phyloP scores from a whole-genome alignment of 2,797 vertebrate genomes.

The Galago senegalensis region DNA sequence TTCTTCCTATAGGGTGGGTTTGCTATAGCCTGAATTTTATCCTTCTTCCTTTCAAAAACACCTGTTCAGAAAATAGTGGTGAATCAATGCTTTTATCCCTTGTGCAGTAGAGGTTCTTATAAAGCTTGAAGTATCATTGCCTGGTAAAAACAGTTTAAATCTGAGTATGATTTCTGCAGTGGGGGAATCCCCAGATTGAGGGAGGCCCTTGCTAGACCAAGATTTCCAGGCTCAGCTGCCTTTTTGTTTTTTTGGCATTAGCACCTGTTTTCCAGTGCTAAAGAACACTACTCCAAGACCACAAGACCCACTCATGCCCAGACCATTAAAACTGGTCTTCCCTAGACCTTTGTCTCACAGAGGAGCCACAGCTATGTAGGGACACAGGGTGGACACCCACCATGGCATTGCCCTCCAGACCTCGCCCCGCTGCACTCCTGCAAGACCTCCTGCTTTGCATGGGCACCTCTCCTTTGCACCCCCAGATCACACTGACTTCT shows the following conservation, averaged over 20 bases:
- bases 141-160: background rate
- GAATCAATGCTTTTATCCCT: background rate
- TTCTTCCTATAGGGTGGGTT: background rate
- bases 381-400: background rate
- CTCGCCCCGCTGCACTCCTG: rapidly evolving
- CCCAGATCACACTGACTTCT: rapidly evolving
- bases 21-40: background rate
- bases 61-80: background rate
- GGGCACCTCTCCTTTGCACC: background rate
- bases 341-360: background rate
- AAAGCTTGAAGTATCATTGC: background rate
- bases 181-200: background rate
- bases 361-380: background rate
- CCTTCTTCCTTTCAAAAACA: background rate
- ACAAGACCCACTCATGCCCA: background rate
- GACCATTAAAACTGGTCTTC: background rate
- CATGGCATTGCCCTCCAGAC: background rate
- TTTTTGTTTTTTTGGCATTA: background rate
- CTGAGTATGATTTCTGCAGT: background rate
- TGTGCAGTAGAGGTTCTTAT: background rate
- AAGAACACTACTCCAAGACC: background rate
- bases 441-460: rapidly evolving
- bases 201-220: background rate
- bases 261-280: background rate
- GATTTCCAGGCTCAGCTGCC: background rate